Evolutionary conservation across 2,113 vertebrate species (phyloP).

Genomic region (Apeltes quadracus): DNA sequence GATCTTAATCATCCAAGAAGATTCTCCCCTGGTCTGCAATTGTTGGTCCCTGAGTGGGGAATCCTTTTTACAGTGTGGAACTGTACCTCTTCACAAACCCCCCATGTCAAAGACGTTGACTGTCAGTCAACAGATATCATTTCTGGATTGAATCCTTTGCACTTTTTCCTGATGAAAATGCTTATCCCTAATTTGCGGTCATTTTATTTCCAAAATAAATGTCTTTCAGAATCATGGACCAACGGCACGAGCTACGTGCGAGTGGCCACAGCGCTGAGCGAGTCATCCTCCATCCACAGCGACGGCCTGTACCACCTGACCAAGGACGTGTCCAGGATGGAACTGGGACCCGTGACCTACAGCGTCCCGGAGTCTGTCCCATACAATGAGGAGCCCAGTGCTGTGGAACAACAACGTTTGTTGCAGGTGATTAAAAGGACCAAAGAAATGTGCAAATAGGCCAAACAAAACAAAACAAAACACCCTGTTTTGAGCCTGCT

Average conservation of each 20-base stretch:
- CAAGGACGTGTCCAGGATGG: slow-evolving; percentile 52
- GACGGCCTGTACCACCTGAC: slow-evolving; percentile 80
- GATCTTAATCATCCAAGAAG: slow-evolving; percentile 36
- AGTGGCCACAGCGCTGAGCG: slow-evolving; percentile 69
- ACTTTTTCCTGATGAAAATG: neutral
- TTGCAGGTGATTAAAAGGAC: slow-evolving; percentile 46
- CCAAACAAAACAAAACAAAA: neutral
- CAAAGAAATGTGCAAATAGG: neutral
- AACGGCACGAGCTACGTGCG: slow-evolving; percentile 29
- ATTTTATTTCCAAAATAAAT: slow-evolving; percentile 7
- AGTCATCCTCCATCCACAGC: slow-evolving; percentile 76
- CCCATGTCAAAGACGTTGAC: neutral
- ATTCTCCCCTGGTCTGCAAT: slow-evolving; percentile 1
- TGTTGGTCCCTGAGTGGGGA: slow-evolving; percentile 16
- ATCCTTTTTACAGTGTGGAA: slow-evolving; percentile 24
- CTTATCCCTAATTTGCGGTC: neutral
- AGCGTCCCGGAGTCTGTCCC: slow-evolving; percentile 58
- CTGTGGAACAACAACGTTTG: slow-evolving; percentile 46
- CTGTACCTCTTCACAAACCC: neutral
- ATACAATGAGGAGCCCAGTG: slow-evolving; percentile 20
- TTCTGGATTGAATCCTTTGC: neutral
- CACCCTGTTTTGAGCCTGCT: neutral
- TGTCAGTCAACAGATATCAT: neutral
- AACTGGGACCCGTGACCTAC: slow-evolving; percentile 51
- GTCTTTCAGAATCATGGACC: slow-evolving; percentile 61